These are phyloP conservation scores for Drosophila bocqueti DNA, from an alignment of 1,140 invertebrate genomes.

Conservation along the genomic window DNA sequence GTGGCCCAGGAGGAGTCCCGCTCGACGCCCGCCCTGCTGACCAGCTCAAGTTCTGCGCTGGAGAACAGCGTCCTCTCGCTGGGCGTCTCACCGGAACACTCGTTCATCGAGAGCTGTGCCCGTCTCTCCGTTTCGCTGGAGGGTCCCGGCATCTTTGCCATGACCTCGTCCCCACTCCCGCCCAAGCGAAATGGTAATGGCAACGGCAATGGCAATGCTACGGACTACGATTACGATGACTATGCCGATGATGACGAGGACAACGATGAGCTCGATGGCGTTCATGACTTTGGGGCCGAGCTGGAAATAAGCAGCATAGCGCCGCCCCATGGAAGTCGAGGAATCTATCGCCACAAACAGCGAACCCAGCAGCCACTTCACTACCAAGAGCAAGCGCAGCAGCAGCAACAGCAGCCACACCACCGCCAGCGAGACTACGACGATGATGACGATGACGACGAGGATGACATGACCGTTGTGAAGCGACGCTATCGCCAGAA, in stretches of 20 bases:
- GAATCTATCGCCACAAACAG: conserved; percentile 43
- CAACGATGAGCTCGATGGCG: conserved; percentile 69
- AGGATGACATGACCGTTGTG: conserved; percentile 67
- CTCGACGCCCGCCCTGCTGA: conserved; percentile 92
- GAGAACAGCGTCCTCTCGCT: conserved; percentile 87
- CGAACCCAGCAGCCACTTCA: conserved; percentile 34
- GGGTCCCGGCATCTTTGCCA: conserved; percentile 85
- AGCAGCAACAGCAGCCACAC: conserved; percentile 28
- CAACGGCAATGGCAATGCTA: conserved; percentile 55
- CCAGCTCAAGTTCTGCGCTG: conserved; percentile 87
- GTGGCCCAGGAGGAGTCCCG: conserved; percentile 92
- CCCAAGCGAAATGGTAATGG: conserved; percentile 58
- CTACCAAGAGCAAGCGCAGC: conserved; percentile 26
- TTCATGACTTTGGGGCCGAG: conserved; percentile 64
- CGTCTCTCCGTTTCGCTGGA: conserved; percentile 94
- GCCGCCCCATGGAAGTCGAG: conserved; percentile 41
- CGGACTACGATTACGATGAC: conserved; percentile 78
- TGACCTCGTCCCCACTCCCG: conserved; percentile 80
- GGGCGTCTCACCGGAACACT: conserved; percentile 93
- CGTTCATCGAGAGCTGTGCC: conserved; percentile 93
- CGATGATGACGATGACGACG: conserved; percentile 77
- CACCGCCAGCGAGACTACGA: conserved; percentile 57
- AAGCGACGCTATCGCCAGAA: conserved; percentile 82
- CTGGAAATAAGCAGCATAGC: conserved; percentile 67
- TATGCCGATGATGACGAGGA: conserved; percentile 73